Conservation (phyloP, 2,113 vertebrate genomes). For the Himantopus leucocephalus region DNA sequence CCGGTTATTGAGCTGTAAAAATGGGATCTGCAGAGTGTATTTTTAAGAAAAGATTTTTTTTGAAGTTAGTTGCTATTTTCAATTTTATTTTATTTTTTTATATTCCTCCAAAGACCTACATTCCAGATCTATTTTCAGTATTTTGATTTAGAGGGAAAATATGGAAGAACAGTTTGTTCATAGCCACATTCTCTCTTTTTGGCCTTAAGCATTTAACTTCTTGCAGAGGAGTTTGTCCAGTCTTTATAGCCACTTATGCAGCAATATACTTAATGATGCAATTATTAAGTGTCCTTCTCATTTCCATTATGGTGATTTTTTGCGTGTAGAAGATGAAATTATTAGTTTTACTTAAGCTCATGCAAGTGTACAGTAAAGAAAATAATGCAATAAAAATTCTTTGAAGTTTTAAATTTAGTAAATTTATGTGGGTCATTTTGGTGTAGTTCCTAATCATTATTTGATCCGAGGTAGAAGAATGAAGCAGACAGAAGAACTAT, state of each 20-base stretch:
- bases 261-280: not conserved
- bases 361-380: not conserved
- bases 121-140: not conserved
- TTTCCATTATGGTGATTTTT: not conserved
- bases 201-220: not conserved
- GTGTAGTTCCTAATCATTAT: not conserved
- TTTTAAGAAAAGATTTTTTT: not conserved
- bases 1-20: not conserved
- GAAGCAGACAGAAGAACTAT: not conserved
- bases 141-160: not conserved
- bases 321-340: not conserved
- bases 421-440: not conserved
- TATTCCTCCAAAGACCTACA: not conserved
- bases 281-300: not conserved
- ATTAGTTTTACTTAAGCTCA: not conserved
- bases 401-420: not conserved
- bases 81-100: not conserved
- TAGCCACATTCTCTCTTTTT: not conserved
- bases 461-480: not conserved
- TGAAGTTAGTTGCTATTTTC: not conserved
- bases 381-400: not conserved
- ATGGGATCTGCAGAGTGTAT: not conserved
- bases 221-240: not conserved
- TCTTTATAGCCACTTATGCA: not conserved
- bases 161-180: not conserved